phyloP scores from a whole-genome alignment of 2,113 vertebrate genomes.

The Epinephelus lanceolatus region DNA sequence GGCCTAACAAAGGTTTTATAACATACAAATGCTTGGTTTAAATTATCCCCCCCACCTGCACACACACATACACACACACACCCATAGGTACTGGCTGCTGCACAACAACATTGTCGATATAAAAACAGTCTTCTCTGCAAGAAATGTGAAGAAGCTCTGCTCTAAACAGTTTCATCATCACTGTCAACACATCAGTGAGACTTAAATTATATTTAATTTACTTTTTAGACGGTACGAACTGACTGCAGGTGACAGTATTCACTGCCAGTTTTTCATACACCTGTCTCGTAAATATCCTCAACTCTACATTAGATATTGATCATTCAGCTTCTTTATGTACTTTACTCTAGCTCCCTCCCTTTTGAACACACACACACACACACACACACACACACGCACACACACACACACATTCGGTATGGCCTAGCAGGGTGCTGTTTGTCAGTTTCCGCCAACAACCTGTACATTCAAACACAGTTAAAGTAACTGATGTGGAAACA shows the following conservation, averaged over 20 bases:
- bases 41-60: not conserved
- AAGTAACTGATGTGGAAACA: conserved; percentile 33
- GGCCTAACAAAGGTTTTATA: not conserved
- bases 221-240: not conserved
- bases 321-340: conserved; percentile 1
- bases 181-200: not conserved
- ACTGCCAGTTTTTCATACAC: conserved; percentile 8
- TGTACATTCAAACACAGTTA: conserved; percentile 36
- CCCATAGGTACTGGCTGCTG: not conserved
- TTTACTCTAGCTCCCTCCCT: not conserved
- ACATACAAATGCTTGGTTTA: not conserved
- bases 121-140: not conserved
- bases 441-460: not conserved
- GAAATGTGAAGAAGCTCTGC: not conserved
- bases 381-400: not conserved
- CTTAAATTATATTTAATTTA: not conserved
- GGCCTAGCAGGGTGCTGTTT: not conserved
- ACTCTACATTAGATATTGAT: conserved; percentile 34
- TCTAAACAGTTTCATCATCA: conserved; percentile 13
- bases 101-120: not conserved
- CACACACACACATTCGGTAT: not conserved
- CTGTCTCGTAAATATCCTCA: conserved; percentile 23
- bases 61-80: no score
- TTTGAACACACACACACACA: not conserved
- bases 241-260: conserved; percentile 14